phyloP scores from a whole-genome alignment of 1,140 invertebrate species.

The Cherax quadricarinatus region DNA sequence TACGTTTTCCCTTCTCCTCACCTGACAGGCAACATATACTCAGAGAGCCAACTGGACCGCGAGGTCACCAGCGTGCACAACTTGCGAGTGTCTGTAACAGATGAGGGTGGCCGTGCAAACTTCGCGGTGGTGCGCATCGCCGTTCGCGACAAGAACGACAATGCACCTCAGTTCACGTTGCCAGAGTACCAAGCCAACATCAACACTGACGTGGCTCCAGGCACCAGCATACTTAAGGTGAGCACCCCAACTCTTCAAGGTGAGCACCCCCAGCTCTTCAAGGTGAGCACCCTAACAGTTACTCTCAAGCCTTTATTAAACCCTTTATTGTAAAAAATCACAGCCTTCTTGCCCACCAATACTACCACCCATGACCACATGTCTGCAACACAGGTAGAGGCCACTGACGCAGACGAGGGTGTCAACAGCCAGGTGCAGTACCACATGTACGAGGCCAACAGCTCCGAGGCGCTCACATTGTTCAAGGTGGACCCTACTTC shows the following conservation, averaged over 20 bases:
- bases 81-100: conserved; percentile 88
- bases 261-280: neutral
- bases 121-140: conserved; percentile 87
- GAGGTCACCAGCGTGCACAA: conserved; percentile 87
- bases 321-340: too few species aligned
- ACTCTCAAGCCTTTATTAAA: too few species aligned
- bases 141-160: conserved; percentile 92
- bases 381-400: conserved; percentile 81
- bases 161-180: conserved; percentile 87
- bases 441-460: conserved; percentile 74
- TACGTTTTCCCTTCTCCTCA: neutral
- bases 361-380: neutral
- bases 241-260: conserved; percentile 34
- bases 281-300: too few species aligned
- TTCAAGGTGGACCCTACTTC: conserved; percentile 75
- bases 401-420: conserved; percentile 91
- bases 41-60: conserved; percentile 79
- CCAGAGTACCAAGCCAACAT: conserved; percentile 89
- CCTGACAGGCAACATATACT: conserved; percentile 84
- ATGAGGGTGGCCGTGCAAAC: conserved; percentile 88
- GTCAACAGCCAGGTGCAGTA: conserved; percentile 91
- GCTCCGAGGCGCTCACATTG: conserved; percentile 55
- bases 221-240: conserved; percentile 69
- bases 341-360: neutral
- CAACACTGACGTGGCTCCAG: conserved; percentile 72